phyloP scores from a whole-genome alignment of 2,797 vertebrate species.

The Enteromius paludinosus region DNA sequence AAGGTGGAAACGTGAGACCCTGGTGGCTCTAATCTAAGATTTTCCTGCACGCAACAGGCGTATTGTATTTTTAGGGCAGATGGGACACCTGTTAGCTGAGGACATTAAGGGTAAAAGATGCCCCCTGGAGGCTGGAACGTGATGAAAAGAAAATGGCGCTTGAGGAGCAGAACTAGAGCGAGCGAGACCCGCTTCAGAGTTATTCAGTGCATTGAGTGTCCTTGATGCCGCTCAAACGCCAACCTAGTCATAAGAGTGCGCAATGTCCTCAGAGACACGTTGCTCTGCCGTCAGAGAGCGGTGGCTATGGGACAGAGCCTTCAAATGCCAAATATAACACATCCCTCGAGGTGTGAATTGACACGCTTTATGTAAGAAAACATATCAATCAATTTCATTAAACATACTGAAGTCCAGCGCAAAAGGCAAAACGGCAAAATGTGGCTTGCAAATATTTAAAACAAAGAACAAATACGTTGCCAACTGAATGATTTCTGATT shows the following conservation, averaged over 20 bases:
- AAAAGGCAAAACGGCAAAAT: not conserved
- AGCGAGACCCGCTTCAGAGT: slow-evolving; percentile 6
- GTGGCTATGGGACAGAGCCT: slow-evolving; percentile 10
- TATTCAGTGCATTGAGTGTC: slow-evolving; percentile 30
- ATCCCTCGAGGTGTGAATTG: slow-evolving; percentile 26
- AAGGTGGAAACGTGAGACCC: slow-evolving; percentile 45
- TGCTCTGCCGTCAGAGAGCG: slow-evolving; percentile 17
- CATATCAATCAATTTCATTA: slow-evolving; percentile 23
- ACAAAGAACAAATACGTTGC: not conserved
- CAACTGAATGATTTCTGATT: not conserved
- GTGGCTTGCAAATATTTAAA: not conserved
- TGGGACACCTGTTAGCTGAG: slow-evolving; percentile 44
- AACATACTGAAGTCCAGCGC: not conserved
- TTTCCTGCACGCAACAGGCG: slow-evolving; percentile 51
- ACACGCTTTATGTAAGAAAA: slow-evolving; percentile 11
- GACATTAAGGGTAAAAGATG: slow-evolving; percentile 46
- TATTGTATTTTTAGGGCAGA: slow-evolving; percentile 58
- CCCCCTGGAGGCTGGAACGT: slow-evolving; percentile 41
- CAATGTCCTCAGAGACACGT: slow-evolving; percentile 18
- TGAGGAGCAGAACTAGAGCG: slow-evolving; percentile 24
- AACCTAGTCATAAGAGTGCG: slow-evolving; percentile 15
- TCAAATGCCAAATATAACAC: slow-evolving; percentile 29
- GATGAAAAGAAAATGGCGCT: slow-evolving; percentile 8
- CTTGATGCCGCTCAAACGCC: slow-evolving; percentile 26
- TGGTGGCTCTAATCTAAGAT: slow-evolving; percentile 36